Conservation (phyloP, 1,140 invertebrate species). For the Zaprionus inermis region DNA sequence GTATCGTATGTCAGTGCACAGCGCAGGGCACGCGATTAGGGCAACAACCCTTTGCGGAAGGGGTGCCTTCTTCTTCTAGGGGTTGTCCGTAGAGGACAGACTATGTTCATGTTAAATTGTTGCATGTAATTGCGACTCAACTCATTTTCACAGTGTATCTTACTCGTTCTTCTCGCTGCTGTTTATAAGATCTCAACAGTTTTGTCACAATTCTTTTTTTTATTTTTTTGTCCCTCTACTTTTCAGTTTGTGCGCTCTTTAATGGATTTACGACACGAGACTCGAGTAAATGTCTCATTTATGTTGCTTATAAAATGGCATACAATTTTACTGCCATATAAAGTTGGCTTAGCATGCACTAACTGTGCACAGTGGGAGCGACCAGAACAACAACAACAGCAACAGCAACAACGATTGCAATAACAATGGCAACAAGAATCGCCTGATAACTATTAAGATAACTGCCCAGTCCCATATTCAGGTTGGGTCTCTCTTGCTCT, state of each 20-base stretch:
- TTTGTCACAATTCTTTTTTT: conserved; percentile 52
- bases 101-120: conserved; percentile 56
- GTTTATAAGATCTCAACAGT: conserved; percentile 63
- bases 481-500: conserved; percentile 16
- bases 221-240: conserved; percentile 9
- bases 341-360: conserved; percentile 58
- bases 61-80: conserved; percentile 14
- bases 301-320: conserved; percentile 63
- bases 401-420: conserved; percentile 20
- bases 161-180: background rate
- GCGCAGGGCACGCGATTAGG: conserved; percentile 1
- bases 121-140: conserved; percentile 49
- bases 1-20: conserved; percentile 17
- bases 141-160: conserved; percentile 48
- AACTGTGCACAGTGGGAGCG: conserved; percentile 38
- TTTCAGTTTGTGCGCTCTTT: conserved; percentile 30
- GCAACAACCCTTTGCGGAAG: conserved; percentile 15
- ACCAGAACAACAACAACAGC: conserved; percentile 27
- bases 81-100: conserved; percentile 43
- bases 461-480: conserved; percentile 67
- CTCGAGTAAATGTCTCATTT: conserved; percentile 68
- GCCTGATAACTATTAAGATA: conserved; percentile 80
- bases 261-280: conserved; percentile 65
- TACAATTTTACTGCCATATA: conserved; percentile 70
- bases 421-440: conserved; percentile 51